A percentile compares a stretch with the other conserved stretches of the same genome.
These are phyloP conservation scores for Chrysocyon brachyurus DNA, from an alignment of 2,797 vertebrate species.

Conservation along the genomic window DNA sequence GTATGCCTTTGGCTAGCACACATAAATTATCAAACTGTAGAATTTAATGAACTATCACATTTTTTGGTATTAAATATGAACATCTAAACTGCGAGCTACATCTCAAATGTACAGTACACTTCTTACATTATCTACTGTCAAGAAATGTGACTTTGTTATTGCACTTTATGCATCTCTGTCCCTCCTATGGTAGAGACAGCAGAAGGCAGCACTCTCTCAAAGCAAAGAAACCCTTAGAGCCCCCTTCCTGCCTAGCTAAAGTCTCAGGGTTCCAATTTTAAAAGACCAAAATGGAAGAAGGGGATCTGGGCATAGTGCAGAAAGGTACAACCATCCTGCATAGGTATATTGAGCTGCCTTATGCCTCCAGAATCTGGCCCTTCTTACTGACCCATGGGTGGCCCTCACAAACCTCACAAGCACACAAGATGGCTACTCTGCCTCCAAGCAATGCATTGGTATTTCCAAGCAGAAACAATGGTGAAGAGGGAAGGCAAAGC, in stretches of 20 bases:
- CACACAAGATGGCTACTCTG: neutral
- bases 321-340: rapidly evolving
- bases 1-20: neutral
- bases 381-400: neutral
- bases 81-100: neutral
- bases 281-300: neutral
- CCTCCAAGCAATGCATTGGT: neutral
- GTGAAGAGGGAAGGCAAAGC: neutral
- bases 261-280: neutral
- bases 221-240: neutral
- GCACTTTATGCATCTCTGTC: neutral
- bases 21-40: neutral
- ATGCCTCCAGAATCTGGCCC: neutral
- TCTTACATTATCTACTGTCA: neutral
- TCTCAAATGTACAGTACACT: neutral
- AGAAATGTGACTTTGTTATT: neutral
- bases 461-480: neutral
- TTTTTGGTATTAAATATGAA: constrained; percentile 46
- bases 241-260: neutral
- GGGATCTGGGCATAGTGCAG: neutral
- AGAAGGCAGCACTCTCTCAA: neutral
- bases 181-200: neutral
- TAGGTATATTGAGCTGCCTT: neutral
- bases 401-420: neutral
- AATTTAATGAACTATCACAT: neutral